Conservation (phyloP, 2,888 invertebrate species). For the Ramazzottius varieornatus region DNA sequence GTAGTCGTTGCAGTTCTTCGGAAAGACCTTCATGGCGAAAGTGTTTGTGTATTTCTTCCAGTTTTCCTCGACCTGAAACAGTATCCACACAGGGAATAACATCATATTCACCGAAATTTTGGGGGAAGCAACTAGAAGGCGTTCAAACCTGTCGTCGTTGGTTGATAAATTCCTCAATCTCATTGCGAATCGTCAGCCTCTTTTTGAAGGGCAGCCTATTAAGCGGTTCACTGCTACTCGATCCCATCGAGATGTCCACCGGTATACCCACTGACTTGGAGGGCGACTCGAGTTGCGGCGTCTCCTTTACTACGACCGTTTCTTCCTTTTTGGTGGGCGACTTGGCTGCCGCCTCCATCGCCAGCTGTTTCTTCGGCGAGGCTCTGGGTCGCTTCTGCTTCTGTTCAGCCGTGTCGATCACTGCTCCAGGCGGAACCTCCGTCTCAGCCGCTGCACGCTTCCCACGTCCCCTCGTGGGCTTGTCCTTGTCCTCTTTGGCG, state of each 20-base stretch:
- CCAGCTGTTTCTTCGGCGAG: not conserved
- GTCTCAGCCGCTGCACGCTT: not conserved
- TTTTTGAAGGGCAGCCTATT: not conserved
- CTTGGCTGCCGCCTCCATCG: not conserved
- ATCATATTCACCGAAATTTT: not conserved
- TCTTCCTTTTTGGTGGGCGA: not conserved
- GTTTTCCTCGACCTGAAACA: conserved; percentile 1
- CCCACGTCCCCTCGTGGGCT: not conserved
- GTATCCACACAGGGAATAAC: not conserved
- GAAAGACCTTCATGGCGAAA: not conserved
- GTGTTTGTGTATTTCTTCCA: not conserved
- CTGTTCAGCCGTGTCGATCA: not conserved
- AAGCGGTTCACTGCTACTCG: too few relatives aligned
- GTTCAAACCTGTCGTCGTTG: not conserved
- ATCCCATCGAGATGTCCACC: not conserved
- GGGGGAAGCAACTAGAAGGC: too few relatives aligned
- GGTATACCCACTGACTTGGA: not conserved
- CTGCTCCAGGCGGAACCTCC: not conserved
- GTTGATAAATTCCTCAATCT: not conserved
- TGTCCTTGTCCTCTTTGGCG: not conserved
- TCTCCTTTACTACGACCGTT: not conserved
- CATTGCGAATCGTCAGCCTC: not conserved
- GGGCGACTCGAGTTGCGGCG: too few relatives aligned
- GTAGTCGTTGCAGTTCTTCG: not conserved
- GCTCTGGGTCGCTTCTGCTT: not conserved